Evolutionary conservation across 1,140 invertebrate species (phyloP).

Genomic region (Gryllus bimaculatus): DNA sequence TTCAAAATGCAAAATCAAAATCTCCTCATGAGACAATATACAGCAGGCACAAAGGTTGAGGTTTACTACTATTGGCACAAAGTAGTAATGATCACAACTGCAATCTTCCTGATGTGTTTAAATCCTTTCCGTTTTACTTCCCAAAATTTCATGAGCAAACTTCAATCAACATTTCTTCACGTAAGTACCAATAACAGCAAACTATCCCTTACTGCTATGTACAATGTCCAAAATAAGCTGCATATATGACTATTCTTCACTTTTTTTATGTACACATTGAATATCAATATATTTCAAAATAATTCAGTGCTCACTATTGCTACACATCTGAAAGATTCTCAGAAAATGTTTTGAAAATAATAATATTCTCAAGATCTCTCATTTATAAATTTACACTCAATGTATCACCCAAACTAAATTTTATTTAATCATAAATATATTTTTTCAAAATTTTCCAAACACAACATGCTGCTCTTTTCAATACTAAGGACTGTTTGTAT

Average conservation of each 20-base stretch:
- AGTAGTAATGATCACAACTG: neutral
- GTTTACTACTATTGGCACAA: neutral
- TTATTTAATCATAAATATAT: no score
- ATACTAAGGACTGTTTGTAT: no score
- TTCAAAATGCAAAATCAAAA: neutral
- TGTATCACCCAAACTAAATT: no score
- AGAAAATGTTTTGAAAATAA: no score
- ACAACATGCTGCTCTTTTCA: no score
- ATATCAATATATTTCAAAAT: no score
- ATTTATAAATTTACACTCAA: neutral
- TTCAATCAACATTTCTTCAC: no score
- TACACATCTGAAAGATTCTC: no score
- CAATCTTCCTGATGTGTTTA: neutral
- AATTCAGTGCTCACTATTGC: no score
- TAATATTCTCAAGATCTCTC: neutral
- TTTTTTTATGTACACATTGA: no score
- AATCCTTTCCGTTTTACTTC: neutral
- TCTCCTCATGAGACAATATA: neutral
- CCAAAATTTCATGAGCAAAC: neutral
- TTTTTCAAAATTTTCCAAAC: no score
- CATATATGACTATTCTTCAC: neutral
- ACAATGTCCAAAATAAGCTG: constrained; percentile 4
- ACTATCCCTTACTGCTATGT: neutral
- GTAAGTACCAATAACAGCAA: neutral
- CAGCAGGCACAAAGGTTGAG: neutral